Evolutionary conservation across 2,888 invertebrate species (phyloP).

Genomic region (Hypomecis atomaria): DNA sequence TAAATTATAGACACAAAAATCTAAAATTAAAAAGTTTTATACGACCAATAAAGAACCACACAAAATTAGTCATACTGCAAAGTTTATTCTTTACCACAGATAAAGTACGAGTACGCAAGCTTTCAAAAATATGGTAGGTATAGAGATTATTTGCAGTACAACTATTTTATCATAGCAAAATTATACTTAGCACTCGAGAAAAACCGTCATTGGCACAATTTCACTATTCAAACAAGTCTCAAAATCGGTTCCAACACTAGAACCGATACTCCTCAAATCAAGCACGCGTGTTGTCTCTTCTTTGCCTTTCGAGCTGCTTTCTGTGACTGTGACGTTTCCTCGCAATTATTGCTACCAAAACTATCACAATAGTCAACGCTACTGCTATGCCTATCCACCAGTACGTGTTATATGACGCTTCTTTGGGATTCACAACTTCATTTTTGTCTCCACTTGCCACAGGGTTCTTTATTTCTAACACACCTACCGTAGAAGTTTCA

Average conservation of each 20-base stretch:
- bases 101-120: background rate
- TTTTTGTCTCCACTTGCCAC: constrained; percentile 64
- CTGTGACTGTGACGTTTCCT: constrained; percentile 80
- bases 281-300: constrained; percentile 74
- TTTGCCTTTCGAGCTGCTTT: constrained; percentile 76
- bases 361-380: constrained; percentile 68
- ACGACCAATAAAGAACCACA: constrained; percentile 11
- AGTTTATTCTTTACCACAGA: background rate
- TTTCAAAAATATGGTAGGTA: background rate
- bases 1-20: constrained; percentile 34
- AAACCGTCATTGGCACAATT: constrained; percentile 64
- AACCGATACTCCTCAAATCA: constrained; percentile 84
- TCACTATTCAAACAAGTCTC: constrained; percentile 61
- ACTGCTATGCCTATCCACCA: constrained; percentile 82
- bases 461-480: constrained; percentile 75
- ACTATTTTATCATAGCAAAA: constrained; percentile 10
- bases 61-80: constrained; percentile 9
- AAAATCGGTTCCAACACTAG: constrained; percentile 71
- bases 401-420: constrained; percentile 77
- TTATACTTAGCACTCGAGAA: constrained; percentile 47
- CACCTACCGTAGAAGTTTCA: constrained; percentile 78
- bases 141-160: constrained; percentile 9
- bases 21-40: constrained; percentile 33
- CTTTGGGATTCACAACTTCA: constrained; percentile 60
- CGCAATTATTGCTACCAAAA: constrained; percentile 76